These are phyloP conservation scores for Cryptoprocta ferox DNA, from an alignment of 2,797 vertebrate species.

Conservation along the genomic window DNA sequence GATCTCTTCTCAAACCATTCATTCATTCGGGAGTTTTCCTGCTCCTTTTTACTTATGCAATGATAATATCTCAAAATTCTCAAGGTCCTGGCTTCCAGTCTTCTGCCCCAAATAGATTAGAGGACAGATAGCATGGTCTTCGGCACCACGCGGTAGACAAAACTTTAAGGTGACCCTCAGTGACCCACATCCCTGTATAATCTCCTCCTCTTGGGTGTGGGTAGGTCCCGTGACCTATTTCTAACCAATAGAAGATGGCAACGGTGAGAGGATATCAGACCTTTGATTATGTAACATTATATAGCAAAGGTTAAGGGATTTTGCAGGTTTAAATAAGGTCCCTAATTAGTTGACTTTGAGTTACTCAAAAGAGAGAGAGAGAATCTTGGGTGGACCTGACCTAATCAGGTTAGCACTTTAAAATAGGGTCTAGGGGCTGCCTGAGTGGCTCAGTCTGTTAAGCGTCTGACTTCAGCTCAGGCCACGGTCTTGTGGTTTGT, in stretches of 20 bases:
- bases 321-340: background rate
- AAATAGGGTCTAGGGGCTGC: background rate
- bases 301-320: background rate
- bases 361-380: background rate
- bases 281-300: background rate
- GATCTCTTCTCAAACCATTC: background rate
- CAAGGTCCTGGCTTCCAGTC: background rate
- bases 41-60: slow-evolving; percentile 25
- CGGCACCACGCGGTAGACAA: background rate
- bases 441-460: too few species aligned
- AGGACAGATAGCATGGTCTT: background rate
- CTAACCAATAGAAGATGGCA: background rate
- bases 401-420: background rate
- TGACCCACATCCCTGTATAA: background rate
- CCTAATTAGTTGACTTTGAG: background rate
- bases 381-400: background rate
- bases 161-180: background rate
- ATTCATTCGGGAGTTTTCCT: background rate
- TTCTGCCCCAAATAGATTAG: background rate
- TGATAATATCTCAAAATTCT: background rate
- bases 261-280: background rate
- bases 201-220: background rate
- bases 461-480: too few species aligned
- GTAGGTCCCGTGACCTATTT: background rate
- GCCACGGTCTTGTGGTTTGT: too few species aligned